Percentiles rank a stretch among this genome's conserved stretches.
Conservation (phyloP, 2,888 invertebrate genomes). For the Ochlodes sylvanus region DNA sequence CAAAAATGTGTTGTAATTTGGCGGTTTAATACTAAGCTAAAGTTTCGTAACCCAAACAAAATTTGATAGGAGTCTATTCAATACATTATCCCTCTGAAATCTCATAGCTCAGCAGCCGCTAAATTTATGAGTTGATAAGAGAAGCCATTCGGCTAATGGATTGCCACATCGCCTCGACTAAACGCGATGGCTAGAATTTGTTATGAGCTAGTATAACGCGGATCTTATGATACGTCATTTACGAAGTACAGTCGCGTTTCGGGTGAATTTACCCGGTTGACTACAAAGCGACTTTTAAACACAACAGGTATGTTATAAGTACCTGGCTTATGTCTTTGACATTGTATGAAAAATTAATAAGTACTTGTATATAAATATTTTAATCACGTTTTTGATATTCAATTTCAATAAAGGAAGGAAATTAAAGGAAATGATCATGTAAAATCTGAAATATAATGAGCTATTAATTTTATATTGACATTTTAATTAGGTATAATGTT, state of each 20-base stretch:
- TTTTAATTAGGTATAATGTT: no score
- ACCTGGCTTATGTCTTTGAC: no score
- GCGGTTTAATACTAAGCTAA: neutral
- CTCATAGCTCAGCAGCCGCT: constrained; percentile 56
- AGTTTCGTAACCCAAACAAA: neutral
- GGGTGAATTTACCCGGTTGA: neutral
- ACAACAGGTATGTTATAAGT: no score
- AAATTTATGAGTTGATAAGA: constrained; percentile 76
- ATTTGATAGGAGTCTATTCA: constrained; percentile 27
- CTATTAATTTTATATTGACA: no score
- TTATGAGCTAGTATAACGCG: constrained; percentile 17
- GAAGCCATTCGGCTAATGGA: constrained; percentile 68
- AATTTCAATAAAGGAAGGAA: no score
- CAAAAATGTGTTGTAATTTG: neutral
- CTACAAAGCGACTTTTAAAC: neutral
- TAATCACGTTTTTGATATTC: no score
- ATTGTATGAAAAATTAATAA: no score
- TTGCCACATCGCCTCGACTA: constrained; percentile 50
- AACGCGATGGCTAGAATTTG: constrained; percentile 32
- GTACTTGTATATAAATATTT: no score
- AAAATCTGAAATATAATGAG: no score
- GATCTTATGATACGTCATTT: constrained; percentile 13
- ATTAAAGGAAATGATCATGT: no score
- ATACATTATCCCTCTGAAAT: constrained; percentile 54
- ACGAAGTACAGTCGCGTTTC: neutral